Base-by-base conservation (phyloP, 2,888 invertebrate genomes). In the Micoletzkya japonica region DNA sequence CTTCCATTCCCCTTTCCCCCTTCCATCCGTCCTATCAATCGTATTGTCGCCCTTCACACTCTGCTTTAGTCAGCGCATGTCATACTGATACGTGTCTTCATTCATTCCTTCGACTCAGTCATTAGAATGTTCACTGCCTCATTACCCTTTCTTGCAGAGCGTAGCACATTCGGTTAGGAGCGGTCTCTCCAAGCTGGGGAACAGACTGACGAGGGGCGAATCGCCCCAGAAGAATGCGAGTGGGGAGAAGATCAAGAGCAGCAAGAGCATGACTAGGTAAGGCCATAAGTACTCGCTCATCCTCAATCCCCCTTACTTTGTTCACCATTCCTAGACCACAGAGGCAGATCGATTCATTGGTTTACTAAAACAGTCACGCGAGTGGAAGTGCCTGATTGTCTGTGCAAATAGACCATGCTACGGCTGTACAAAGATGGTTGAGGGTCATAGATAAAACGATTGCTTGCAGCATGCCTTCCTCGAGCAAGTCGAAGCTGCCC, bases 131-230 rank as follows among this genome's bases (percentile, higher is more conserved):
- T n/a, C 2, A 34, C 26, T 34, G 34, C 24, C 32, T 37, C 39
- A n/a, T 59, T 6, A 24, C 17, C 59, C 26, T 44, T 14, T 30
- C 26, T n/a, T n/a, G n/a, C n/a, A n/a, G n/a, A n/a, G n/a, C n/a
- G n/a, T n/a, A n/a, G 28, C 37, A 39, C 28, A 17, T 24, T 28
- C 4, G 32, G 17, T n/a, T 28, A 50, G 49, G n/a, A 37, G 59
- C 20, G 58, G 76, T 2, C 70, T 79, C 14, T 63, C 74, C 36
- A 77, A 78, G 54, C 70, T 77, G 39, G 78, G 77, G 3, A 77
- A 64, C 32, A 67, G 74, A 28, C 67, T 77, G 17, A 72, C 74
- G 14, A 17, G 68, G 49, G 57, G 57, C 39, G 68, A 68, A 26
- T 68, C 68, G 30, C 68, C 68, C 44, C 57, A 68, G 58, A 68